Percentiles rank a stretch among this genome's conserved stretches.
Evolutionary conservation across 2,113 vertebrate genomes (phyloP).

Genomic region (Burhinus oedicnemus): DNA sequence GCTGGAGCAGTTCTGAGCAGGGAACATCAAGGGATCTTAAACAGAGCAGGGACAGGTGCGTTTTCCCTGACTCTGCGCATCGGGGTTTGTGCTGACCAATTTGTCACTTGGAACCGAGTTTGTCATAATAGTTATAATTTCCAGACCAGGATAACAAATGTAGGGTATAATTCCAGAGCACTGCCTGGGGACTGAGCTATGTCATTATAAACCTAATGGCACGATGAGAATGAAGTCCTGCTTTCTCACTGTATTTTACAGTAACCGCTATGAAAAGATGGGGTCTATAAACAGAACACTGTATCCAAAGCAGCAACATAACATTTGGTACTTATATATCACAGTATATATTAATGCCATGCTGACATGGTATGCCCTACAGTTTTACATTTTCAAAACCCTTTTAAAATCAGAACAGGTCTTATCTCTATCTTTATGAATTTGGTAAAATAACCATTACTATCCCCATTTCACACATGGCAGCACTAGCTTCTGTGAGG

Average conservation of each 20-base stretch:
- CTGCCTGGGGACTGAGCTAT: not conserved
- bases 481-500: not conserved
- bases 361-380: not conserved
- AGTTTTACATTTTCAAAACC: not conserved
- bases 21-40: not conserved
- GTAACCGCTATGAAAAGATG: constrained; percentile 53
- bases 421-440: not conserved
- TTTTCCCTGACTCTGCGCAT: not conserved
- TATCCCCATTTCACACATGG: not conserved
- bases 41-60: not conserved
- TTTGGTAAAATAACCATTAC: not conserved
- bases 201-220: constrained; percentile 28
- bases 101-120: not conserved
- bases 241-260: constrained; percentile 50
- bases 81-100: not conserved
- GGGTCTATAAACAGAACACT: constrained; percentile 52
- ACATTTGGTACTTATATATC: constrained; percentile 60
- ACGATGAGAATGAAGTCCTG: constrained; percentile 25
- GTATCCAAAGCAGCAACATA: constrained; percentile 57
- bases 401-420: not conserved
- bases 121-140: constrained; percentile 30
- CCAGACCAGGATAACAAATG: constrained; percentile 24
- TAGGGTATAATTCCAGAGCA: constrained; percentile 5
- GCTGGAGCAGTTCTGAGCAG: not conserved
- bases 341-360: constrained; percentile 10